Base-by-base conservation (phyloP, 2,888 invertebrate species). In the Tetragonisca angustula region DNA sequence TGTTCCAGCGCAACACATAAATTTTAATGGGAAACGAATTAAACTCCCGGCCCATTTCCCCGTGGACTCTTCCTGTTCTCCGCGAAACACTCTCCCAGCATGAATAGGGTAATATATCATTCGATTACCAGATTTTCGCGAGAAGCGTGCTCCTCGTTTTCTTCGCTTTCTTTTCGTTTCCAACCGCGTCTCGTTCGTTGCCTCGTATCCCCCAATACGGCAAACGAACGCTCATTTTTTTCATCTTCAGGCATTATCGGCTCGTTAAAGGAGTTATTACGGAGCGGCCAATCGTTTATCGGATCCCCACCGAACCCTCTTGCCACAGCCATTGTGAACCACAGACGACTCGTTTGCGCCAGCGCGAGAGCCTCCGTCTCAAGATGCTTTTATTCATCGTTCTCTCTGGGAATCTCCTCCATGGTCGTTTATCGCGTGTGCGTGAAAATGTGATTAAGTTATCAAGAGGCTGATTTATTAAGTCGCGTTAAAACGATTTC, bases 11-110 rank as follows among this genome's bases (percentile, higher is more conserved):
- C 75, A 76, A 75, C 82, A 75, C 89, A 81, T 89, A 89, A 89
- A 88, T 87, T 86, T 84, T 83, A 88, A 88, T 87, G 83, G 84
- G 68, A 81, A 88, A 87, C 76, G 88, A 88, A 88, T 88, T 88
- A 88, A 88, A 76, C 79, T n/a, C 27, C 27, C 72, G 65, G 76
- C 76, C 81, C 79, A 70, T 86, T 83, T 76, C 78, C 79, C 76
- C 87, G 62, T 59, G 75, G 62, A 72, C 61, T 62, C 62, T 62
- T 83, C 67, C 75, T 84, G 76, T 75, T 84, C 77, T 50, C 27
- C 4, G 19, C 50, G 21, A 52, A 43, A 70, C 81, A 76, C 49
- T 61, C 69, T 78, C 36, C 54, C 54, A 19, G 19, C 64, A 52
- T 64, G 64, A 74, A 74, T 74, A 27, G 59, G n/a, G 59, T 50